Base-by-base conservation (phyloP, 1,140 invertebrate genomes). In the Fragariocoptes setiger region DNA sequence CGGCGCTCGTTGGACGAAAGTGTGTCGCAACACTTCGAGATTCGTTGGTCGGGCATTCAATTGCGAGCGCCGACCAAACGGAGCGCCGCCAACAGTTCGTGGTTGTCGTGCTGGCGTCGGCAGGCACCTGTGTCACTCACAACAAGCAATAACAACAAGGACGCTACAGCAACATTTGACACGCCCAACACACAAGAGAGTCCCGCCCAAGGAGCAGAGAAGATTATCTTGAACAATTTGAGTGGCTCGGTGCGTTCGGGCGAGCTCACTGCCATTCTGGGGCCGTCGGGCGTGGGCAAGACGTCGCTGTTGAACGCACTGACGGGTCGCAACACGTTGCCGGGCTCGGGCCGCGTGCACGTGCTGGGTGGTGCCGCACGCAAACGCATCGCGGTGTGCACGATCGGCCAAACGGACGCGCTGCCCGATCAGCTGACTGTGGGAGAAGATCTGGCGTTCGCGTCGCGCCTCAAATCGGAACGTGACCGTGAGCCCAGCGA, bases 241-340 rank as follows among this genome's bases (percentile, higher is more conserved):
- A 46, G 45, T 31, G 53, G 53, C 19, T 39, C 20, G 18, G 19
- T 52, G 13, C 21, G 39, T 16, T 40, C 43, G 5, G 61, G 62
- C 4, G 50, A 63, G 31, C 47, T 64, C 39, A 59, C 58, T 3
- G 62, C 61, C 16, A 59, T 64, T 14, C 62, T 65, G 62, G 62
- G 62, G 2, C 62, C 62, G n/a, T 80, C 76, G 4, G 62, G 62
- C 1, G 61, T 61, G 5, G 62, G 62, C 14, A 65, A 65, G 47
- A 62, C 61, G 1, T 59, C 62, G 2, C 40, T 55, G 0, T 38
- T 55, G n/a, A 54, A 54, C 50, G 39, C 56, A 57, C 44, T 48
- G 40, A 37, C 52, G 51, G 25, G 25, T 8, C 8, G 25, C 8
- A 31, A 31, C 25, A 8, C 25, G 25, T 31, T 31, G n/a, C 25